Evolutionary conservation across 2,113 vertebrate genomes (phyloP), one percentile per base, ranked within the genome.

Genomic region (Gorilla gorilla): DNA sequence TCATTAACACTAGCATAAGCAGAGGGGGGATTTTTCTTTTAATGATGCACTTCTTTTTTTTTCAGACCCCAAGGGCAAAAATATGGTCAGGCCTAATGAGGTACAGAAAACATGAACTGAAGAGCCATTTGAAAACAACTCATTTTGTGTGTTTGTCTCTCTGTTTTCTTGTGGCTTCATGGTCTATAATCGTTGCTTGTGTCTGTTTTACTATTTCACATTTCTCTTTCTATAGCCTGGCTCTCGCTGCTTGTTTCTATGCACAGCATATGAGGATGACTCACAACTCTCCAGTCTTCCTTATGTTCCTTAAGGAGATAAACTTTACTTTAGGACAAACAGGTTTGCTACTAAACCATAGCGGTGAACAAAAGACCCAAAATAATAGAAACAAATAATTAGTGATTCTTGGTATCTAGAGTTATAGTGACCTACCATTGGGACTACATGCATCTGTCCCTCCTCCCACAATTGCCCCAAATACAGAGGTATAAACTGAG

Each of bases 91-190:
- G 25, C 7, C 12, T 85, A 23, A 82, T 52, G 50, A 87, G 18
- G 50, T 68, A 59, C 25, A 68, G 3, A 22, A 90, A 94, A 52
- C 11, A 32, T 35, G 84, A 89, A 61, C 30, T 52, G 61, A 48
- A 97, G 27, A 83, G 25, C 27, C 32, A 89, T 61, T 52, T 87
- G 84, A 82, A 86, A 97, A 86, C 6, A 43, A 45, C 18, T 93
- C 27, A 68, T 93, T 12, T 32, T 89, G n/a, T 64, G 50, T 79
- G 3, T 73, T 73, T 59, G 6, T 78, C 9, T 80, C n/a, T 87
- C 20, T 75, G 18, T 52, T 68, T 84, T 81, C 50, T 91, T 93
- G 6, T 52, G 38, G 23, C 5, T 82, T 84, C 81, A 14, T 45
- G 23, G 43, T 61, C 38, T 86, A 82, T 55, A 70, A 16, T 55